Evolutionary conservation across 2,797 vertebrate species (phyloP), one percentile per base, ranked within the genome.

Genomic region (Dicrostonyx torquatus): DNA sequence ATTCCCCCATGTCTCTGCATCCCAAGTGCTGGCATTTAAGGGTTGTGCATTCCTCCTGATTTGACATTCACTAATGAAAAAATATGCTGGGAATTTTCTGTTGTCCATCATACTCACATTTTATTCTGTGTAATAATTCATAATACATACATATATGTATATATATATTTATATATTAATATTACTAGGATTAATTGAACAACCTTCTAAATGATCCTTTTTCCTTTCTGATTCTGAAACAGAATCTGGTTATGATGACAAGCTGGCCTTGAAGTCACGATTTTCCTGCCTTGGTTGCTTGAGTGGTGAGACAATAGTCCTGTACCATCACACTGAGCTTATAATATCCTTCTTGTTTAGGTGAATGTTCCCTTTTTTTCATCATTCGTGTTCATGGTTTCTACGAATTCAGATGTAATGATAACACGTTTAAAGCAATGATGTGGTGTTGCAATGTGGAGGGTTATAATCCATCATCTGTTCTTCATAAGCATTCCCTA

Each of bases 401-500:
- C 86, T 34, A 95, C 20, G 29, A 73, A 91, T 70, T 88, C 55
- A 90, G 91, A 82, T 45, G 11, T 66, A 89, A 93, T 31, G 14
- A 93, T 77, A 90, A 79, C 24, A 3, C 29, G 10, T 53, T 93
- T 79, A 88, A 90, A 90, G 70, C 75, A 87, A 78, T 85, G 45
- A 87, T 62, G 77, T 8, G 55, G 70, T 72, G 73, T 15, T 78
- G 75, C 2, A 45, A 24, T 29, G 43, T 3, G 22, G 64, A 90
- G 34, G 45, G 18, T 31, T 85, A 75, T 66, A 93, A 93, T 24
- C 55, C 31, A 48, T 92, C 92, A 94, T 96, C 82, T 96, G 68
- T 85, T 97, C 58, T 50, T 79, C 82, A 95, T 93, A 88, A 75
- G 93, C 77, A 31, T 70, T 93, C 50, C 68, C 58, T 64, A 92